A percentile compares a stretch with the other conserved stretches of the same genome.
Conservation (phyloP, 35 echinoderm and acorn worm species). For the Apostichopus japonicus region DNA sequence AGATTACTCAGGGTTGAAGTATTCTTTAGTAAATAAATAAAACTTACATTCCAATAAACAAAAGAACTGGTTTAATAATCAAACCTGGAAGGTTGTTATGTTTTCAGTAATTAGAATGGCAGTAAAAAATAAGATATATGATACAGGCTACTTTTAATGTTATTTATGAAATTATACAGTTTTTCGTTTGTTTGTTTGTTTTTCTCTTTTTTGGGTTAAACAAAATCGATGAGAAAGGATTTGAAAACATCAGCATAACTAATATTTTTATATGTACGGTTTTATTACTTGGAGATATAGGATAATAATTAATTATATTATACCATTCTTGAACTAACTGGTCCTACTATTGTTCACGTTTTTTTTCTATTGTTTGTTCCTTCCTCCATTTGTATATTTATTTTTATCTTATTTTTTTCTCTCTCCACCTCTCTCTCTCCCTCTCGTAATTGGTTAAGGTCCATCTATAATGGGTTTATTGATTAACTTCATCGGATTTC, state of each 20-base stretch:
- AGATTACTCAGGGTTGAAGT: no score
- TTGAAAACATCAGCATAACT: not conserved
- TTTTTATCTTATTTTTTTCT: not conserved
- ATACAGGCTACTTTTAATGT: no score
- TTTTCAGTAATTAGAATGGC: no score
- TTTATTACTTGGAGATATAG: not conserved
- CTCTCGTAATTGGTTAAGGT: not conserved
- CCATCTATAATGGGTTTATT: not conserved
- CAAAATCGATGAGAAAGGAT: not conserved
- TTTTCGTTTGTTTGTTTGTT: no score
- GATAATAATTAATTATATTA: not conserved
- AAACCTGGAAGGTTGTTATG: no score
- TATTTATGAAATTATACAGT: no score
- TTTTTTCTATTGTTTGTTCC: no score
- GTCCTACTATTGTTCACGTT: not conserved
- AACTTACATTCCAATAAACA: no score
- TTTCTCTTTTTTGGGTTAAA: not conserved
- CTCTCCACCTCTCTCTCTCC: not conserved
- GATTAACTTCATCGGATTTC: constrained; percentile 6
- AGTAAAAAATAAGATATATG: no score
- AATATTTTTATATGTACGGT: not conserved
- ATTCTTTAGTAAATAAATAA: no score
- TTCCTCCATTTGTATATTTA: not conserved
- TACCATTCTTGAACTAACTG: not conserved
- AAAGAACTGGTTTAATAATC: no score